Base-by-base conservation (phyloP, 2,113 vertebrate genomes). In the Mustela nigripes region DNA sequence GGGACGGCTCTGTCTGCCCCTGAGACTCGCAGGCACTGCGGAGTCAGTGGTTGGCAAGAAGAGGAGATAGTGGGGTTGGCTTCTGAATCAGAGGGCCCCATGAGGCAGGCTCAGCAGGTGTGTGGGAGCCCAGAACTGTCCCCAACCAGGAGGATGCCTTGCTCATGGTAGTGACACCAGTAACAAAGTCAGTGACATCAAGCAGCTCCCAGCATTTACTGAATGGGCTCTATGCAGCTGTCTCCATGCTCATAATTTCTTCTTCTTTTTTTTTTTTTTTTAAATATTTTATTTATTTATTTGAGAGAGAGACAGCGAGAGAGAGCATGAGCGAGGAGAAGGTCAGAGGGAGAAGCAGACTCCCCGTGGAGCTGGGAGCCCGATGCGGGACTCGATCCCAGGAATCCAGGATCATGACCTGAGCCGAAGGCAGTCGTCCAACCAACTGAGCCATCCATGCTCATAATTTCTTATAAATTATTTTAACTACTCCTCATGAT, bases 191-290 rank as follows among this genome's bases (percentile, higher is more conserved):
- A 33, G 39, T 3, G 67, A 31, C 28, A 24, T 19, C 9, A 16
- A 19, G 11, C 3, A 21, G 11, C 67, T 8, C 9, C 33, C n/a
- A 19, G 4, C 0, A 0, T 36, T 76, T 58, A 26, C 31, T 1
- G 67, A 36, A 10, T 4, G 31, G 21, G 10, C 16, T 56, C 31
- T 45, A 1, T 31, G 12, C 31, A 5, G 22, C 36, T 4, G 69
- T 33, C 48, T 53, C 53, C 22, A 5, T 36, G 50, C 62, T 58
- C 26, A 71, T 31, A 60, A 71, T 9, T 60, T 26, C 12, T 60
- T 19, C n/a, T n/a, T n/a, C n/a, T n/a, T n/a, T n/a, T n/a, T n/a
- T n/a, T n/a, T n/a, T n/a, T n/a, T n/a, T n/a, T n/a, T n/a, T n/a
- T n/a, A n/a, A n/a, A n/a, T n/a, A n/a, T n/a, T n/a, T n/a, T n/a